Percentiles rank a stretch among this genome's conserved stretches.
These are phyloP conservation scores for Selene dorsalis DNA, from an alignment of 2,797 vertebrate genomes.

Conservation along the genomic window DNA sequence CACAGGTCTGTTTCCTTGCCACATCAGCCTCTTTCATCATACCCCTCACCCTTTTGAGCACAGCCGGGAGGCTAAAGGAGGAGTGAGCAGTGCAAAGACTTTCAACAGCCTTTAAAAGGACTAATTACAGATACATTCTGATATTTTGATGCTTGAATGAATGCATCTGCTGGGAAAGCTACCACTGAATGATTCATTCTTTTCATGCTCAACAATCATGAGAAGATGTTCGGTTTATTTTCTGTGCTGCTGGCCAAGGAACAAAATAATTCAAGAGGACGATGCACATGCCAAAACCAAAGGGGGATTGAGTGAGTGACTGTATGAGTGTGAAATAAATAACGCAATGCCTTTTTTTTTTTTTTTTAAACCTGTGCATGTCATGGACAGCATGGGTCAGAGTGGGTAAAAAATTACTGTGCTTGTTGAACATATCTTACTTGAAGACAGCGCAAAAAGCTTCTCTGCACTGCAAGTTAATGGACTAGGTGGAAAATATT, in stretches of 20 bases:
- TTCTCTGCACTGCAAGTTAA: background rate
- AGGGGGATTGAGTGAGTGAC: background rate
- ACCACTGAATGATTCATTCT: slow-evolving; percentile 22
- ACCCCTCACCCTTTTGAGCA: slow-evolving; percentile 87
- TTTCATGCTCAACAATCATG: slow-evolving; percentile 9
- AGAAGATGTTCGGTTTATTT: background rate
- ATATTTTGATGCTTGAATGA: slow-evolving; percentile 8
- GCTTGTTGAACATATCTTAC: background rate
- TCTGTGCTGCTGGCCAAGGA: slow-evolving; percentile 20
- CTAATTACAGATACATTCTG: background rate
- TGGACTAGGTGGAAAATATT: background rate
- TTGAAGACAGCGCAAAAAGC: background rate
- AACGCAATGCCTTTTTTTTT: slow-evolving; percentile 28
- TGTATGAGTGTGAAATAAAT: slow-evolving; percentile 1
- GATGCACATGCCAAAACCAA: slow-evolving; percentile 26
- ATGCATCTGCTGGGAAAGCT: slow-evolving; percentile 43
- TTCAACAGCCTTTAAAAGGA: slow-evolving; percentile 1
- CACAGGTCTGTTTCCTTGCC: slow-evolving; percentile 87
- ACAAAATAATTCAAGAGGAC: slow-evolving; percentile 20
- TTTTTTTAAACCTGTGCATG: slow-evolving; percentile 2
- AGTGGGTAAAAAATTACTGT: background rate
- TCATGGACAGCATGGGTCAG: background rate
- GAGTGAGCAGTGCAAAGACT: slow-evolving; percentile 63
- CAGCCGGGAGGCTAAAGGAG: slow-evolving; percentile 73
- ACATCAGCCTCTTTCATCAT: slow-evolving; percentile 87